Percentiles rank a stretch among this genome's conserved stretches.
phyloP scores from a whole-genome alignment of 2,113 vertebrate species.

The Ovis canadensis region DNA sequence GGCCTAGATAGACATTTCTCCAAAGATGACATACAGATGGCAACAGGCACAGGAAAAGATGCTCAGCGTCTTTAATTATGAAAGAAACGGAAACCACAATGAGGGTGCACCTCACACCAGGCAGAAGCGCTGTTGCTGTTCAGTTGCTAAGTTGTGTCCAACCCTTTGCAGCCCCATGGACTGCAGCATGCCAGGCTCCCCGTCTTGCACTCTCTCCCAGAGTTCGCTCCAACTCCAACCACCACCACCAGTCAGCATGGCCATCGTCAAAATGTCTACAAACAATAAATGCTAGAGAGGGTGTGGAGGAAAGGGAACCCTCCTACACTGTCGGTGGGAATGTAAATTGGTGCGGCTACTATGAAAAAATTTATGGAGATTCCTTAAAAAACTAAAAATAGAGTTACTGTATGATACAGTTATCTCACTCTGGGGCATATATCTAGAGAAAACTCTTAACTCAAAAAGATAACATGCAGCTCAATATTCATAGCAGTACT shows the following conservation, averaged over 20 bases:
- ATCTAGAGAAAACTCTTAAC: not conserved
- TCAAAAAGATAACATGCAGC: not conserved
- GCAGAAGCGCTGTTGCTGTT: not conserved
- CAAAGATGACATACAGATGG: not conserved
- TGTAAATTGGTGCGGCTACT: not conserved
- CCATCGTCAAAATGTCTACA: too few relatives aligned
- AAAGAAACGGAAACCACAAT: not conserved
- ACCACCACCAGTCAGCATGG: not conserved
- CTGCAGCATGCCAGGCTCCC: not conserved
- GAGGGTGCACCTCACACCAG: not conserved
- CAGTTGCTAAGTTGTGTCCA: not conserved
- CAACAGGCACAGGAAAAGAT: not conserved
- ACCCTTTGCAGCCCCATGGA: not conserved
- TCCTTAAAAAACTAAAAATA: not conserved
- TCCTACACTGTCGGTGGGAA: not conserved
- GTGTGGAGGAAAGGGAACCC: not conserved
- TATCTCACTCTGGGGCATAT: not conserved
- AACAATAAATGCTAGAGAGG: not conserved
- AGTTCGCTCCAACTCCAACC: not conserved
- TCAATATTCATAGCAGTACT: not conserved
- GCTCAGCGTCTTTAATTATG: not conserved
- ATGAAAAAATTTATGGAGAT: not conserved
- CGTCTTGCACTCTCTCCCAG: not conserved
- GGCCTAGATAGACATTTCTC: not conserved
- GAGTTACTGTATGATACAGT: not conserved